Conservation (phyloP, 2,888 invertebrate species). For the Adelphocoris suturalis region DNA sequence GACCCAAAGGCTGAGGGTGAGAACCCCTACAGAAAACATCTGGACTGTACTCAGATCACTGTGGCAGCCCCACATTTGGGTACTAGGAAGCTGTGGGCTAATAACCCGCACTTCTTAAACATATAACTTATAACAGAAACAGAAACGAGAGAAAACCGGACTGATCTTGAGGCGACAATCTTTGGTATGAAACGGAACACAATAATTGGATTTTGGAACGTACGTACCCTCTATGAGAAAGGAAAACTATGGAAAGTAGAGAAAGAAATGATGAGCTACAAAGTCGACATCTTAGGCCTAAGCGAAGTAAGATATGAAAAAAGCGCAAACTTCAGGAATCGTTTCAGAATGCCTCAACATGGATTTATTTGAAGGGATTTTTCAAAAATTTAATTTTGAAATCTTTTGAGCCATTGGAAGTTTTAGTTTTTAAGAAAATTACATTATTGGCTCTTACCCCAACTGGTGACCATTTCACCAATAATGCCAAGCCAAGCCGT, state of each 20-base stretch:
- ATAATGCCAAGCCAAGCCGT: too few relatives aligned
- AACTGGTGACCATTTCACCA: too few relatives aligned
- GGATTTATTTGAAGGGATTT: too few relatives aligned
- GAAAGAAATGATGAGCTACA: constrained; percentile 42
- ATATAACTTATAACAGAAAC: constrained; percentile 10
- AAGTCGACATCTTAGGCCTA: constrained; percentile 33
- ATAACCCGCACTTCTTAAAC: constrained; percentile 48
- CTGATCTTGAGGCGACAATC: constrained; percentile 45
- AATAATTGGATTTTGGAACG: constrained; percentile 47
- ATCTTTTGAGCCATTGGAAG: too few relatives aligned
- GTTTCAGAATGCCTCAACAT: too few relatives aligned
- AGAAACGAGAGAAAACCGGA: constrained; percentile 44
- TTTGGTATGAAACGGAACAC: constrained; percentile 44
- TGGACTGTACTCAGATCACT: constrained; percentile 26
- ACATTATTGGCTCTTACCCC: too few relatives aligned
- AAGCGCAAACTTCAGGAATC: too few relatives aligned
- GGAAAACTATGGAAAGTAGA: constrained; percentile 38
- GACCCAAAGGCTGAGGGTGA: constrained; percentile 18
- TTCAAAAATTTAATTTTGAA: too few relatives aligned
- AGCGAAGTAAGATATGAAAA: constrained; percentile 57
- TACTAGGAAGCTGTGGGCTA: constrained; percentile 34
- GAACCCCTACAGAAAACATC: constrained; percentile 16
- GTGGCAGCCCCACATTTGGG: constrained; percentile 36
- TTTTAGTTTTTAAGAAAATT: too few relatives aligned
- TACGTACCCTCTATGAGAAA: constrained; percentile 49